Base-by-base conservation (phyloP, 2,888 invertebrate species). In the Zaprionus bogoriensis region DNA sequence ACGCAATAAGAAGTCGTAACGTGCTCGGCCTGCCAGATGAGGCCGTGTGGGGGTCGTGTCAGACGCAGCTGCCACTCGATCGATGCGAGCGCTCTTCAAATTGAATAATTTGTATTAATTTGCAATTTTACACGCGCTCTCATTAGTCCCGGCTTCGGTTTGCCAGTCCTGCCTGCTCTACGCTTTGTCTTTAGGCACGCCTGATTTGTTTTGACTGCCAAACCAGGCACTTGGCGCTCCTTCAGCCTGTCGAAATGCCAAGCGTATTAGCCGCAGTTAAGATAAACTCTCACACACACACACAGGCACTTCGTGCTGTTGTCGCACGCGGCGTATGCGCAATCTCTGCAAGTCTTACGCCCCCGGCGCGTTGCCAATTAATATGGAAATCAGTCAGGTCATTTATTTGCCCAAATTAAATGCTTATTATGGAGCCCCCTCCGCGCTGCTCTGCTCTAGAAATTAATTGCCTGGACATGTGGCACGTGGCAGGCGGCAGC, bases 341-440 rank as follows among this genome's bases (percentile, higher is more conserved):
- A 59, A 75, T 50, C 54, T 38, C 41, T 20, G 22, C 12, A 20
- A 22, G 44, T 20, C 28, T 36, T 23, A 44, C 38, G 41, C 36
- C 45, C 41, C 30, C 28, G 42, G 46, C 67, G 67, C 74, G 66
- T 70, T 70, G 65, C 67, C 70, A 85, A 87, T 82, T 87, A 82
- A 87, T 86, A 87, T 87, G 87, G 74, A 73, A 82, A 87, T 75
- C 67, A 67, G 64, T 46, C 7, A 41, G 47, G 42, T 67, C 69
- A 74, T 66, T 65, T 54, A 62, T 47, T 62, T 68, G 45, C 7
- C 36, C 59, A 44, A 51, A 75, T 75, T 70, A 78, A 70, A 70
- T 78, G 76, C 61, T 64, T 51, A 61, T 84, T 87, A 82, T 64
- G 63, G 48, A n/a, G n/a, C n/a, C n/a, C 28, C 28, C 42, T 32